Conservation (phyloP, 2,797 vertebrate genomes). For the Arvicola amphibius region DNA sequence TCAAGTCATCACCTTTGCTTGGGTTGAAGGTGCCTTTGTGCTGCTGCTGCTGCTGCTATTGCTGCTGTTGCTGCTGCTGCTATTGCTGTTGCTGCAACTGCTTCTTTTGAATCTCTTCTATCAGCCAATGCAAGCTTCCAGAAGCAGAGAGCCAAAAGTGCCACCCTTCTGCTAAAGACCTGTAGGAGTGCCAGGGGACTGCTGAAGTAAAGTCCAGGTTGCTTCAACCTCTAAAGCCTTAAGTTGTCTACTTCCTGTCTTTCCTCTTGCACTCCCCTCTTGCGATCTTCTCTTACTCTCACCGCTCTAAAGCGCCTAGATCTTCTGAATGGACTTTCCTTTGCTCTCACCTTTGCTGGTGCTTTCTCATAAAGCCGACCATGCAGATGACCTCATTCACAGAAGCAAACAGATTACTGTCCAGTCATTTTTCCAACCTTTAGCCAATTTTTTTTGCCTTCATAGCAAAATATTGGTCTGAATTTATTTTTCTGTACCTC, state of each 20-base stretch:
- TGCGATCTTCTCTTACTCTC: not conserved
- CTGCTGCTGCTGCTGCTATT: not conserved
- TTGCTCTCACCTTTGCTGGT: not conserved
- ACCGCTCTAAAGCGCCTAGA: not conserved
- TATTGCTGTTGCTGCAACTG: not conserved
- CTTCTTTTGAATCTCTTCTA: not conserved
- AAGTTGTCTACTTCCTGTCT: not conserved
- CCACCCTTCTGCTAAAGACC: not conserved
- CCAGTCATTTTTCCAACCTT: not conserved
- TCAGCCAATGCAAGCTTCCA: not conserved
- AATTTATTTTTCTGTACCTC: not conserved
- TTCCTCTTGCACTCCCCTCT: not conserved
- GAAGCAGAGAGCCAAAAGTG: not conserved
- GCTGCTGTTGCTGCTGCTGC: not conserved
- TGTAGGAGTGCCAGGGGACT: not conserved
- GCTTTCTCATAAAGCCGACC: not conserved
- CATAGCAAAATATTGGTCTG: not conserved
- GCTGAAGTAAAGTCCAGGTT: not conserved
- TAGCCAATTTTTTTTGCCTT: conserved; percentile 18
- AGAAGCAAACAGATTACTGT: not conserved
- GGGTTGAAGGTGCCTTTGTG: not conserved
- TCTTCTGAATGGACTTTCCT: conserved; percentile 35
- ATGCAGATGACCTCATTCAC: not conserved
- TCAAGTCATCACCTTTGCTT: not conserved
- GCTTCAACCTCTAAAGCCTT: not conserved